Evolutionary conservation across 2,113 vertebrate species (phyloP), one percentile per base, ranked within the genome.

Genomic region (Rhinopomastus cyanomelas): DNA sequence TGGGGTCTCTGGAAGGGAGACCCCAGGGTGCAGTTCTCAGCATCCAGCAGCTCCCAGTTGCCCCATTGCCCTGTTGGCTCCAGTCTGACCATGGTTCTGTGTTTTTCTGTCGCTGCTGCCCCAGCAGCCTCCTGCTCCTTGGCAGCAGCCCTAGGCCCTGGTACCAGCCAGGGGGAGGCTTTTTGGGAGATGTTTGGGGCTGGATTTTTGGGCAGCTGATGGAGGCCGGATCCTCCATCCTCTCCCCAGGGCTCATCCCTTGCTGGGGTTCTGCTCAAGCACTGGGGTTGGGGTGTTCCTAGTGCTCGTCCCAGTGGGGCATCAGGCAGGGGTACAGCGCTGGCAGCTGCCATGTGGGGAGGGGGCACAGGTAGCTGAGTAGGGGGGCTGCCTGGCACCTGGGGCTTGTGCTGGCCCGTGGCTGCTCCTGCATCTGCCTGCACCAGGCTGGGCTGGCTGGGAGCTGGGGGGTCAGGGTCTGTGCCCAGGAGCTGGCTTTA

Each of bases 71-170:
- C 81, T 51, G 87, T 77, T 89, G 42, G 85, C 22, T 60, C 79
- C 46, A 69, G 37, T 76, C 44, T 46, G 52, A 55, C 69, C 2
- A 12, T 74, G 84, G 39, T 83, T 92, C 46, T 2, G 75, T 9
- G 4, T 77, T 78, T 56, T 74, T 79, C 57, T 85, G 67, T 89
- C 76, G 79, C 51, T 10, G 7, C 77, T 89, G 92, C 90, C 94
- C 92, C 90, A 91, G 90, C 69, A 86, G 91, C 87, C 92, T 91
- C 83, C 69, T 66, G 92, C 74, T 90, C 93, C 91, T 91, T 88
- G 83, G 87, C 89, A 92, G 93, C 77, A 23, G 52, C 23, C 53
- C 53, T 27, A 65, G 66, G 12, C 80, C 51, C 8, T 1, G 0
- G 10, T 60, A 71, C 73, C 76, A 75, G 87, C 30, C 39, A 11